Base-by-base conservation (phyloP, 2,113 vertebrate species). In the Erpornis zantholeuca region DNA sequence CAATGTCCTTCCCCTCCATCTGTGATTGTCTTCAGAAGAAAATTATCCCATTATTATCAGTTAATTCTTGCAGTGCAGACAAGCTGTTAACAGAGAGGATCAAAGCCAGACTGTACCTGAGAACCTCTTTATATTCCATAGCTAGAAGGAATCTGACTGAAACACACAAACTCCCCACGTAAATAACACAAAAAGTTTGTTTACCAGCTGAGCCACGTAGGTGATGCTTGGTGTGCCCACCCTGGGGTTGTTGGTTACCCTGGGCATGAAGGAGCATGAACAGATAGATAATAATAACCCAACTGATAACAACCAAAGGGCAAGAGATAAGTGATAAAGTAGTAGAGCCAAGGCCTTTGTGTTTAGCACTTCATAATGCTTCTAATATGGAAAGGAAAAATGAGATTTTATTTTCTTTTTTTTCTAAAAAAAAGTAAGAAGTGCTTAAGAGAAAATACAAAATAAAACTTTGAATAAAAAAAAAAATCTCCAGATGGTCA, bases 401-500 rank as follows among this genome's bases (percentile, higher is more conserved):
- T 17, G 16, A 54, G n/a, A 22, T 50, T 94, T 86, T 56, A 4
- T 33, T 7, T 28, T 45, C 19, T 35, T 31, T 60, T 35, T 35
- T 53, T 61, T 38, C 31, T 65, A 76, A 83, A 95, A 94, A 94
- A 78, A 73, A 65, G 61, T 54, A 93, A 92, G 44, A 76, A 88
- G 71, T 93, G 78, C 82, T 95, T 96, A 96, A 94, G 50, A 93
- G 50, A 70, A 94, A 83, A 88, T 56, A 91, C 40, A 86, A 96
- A 94, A 87, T 94, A 95, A 96, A 96, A 84, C 63, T 90, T 90
- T 86, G 87, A 96, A 82, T 91, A 13, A 35, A 84, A 89, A 91
- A 82, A 68, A 86, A 59, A 77, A 59, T 77, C 90, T 91, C 95
- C 95, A 97, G 93, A 96, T 96, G 92, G 88, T 50, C 65, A 91